Conservation (phyloP, 2,888 invertebrate species). For the Orchesella flavescens region DNA sequence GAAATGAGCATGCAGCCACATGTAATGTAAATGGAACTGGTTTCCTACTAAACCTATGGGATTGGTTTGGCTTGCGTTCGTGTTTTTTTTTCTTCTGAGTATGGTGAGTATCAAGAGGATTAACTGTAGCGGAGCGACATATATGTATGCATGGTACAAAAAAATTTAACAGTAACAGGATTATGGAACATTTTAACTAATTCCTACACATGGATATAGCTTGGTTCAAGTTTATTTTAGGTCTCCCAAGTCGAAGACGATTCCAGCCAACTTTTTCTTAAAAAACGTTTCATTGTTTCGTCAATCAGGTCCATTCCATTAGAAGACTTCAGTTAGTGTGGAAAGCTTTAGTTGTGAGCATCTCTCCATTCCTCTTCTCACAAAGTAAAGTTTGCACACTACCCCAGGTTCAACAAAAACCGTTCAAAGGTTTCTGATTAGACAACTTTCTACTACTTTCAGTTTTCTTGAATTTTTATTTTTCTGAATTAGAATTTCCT, state of each 20-base stretch:
- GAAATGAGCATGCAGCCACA: slow-evolving; percentile 25
- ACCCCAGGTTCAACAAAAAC: slow-evolving; percentile 42
- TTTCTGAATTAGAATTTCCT: slow-evolving; percentile 1
- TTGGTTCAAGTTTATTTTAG: slow-evolving; percentile 64
- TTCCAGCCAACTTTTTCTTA: slow-evolving; percentile 56
- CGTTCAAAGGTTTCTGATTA: slow-evolving; percentile 14
- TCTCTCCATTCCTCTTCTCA: slow-evolving; percentile 48
- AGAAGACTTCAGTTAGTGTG: slow-evolving; percentile 60
- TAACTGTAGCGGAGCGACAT: slow-evolving; percentile 30
- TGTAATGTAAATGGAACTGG: not conserved
- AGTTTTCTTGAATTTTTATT: not conserved
- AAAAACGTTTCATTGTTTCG: slow-evolving; percentile 63
- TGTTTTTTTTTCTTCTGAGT: not conserved
- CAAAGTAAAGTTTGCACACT: slow-evolving; percentile 57
- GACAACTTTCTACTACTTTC: not conserved
- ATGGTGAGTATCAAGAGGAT: slow-evolving; percentile 35
- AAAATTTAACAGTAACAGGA: slow-evolving; percentile 39
- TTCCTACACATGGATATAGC: slow-evolving; percentile 50
- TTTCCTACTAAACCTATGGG: slow-evolving; percentile 13
- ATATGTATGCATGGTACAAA: slow-evolving; percentile 38
- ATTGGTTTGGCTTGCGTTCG: slow-evolving; percentile 1
- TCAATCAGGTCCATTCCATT: slow-evolving; percentile 59
- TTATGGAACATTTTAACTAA: slow-evolving; percentile 29
- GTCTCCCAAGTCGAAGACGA: slow-evolving; percentile 64
- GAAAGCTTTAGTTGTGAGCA: slow-evolving; percentile 61